Conservation (phyloP, 2,797 vertebrate species). For the Lophotriccus pileatus region DNA sequence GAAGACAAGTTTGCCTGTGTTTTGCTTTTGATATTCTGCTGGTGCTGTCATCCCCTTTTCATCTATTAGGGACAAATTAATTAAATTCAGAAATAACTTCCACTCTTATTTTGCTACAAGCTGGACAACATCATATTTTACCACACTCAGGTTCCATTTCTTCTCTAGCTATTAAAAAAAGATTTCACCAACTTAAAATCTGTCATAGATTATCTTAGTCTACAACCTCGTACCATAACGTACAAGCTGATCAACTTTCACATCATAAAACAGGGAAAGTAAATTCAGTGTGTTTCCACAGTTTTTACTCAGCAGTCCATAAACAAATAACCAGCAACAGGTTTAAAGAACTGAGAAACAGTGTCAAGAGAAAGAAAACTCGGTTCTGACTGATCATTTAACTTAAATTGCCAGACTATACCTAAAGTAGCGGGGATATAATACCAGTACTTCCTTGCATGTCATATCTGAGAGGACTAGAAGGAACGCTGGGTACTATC, state of each 20-base stretch:
- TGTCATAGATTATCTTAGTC: not conserved
- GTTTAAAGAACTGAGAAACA: not conserved
- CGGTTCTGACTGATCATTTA: not conserved
- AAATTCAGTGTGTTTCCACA: not conserved
- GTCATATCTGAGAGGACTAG: not conserved
- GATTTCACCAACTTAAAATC: not conserved
- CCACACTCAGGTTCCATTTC: not conserved
- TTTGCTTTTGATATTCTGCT: not conserved
- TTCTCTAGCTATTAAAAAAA: not conserved
- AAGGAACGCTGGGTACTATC: not conserved
- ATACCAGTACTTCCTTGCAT: not conserved
- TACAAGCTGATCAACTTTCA: not conserved
- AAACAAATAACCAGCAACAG: constrained; percentile 4
- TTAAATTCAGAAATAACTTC: not conserved
- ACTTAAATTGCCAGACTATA: not conserved
- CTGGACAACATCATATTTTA: not conserved
- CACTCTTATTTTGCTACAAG: not conserved
- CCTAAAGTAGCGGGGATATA: not conserved
- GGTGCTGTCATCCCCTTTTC: not conserved
- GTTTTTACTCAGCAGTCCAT: not conserved
- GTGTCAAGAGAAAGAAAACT: not conserved
- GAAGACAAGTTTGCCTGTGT: not conserved
- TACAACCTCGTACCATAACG: not conserved
- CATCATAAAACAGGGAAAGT: not conserved
- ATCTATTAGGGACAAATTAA: not conserved